phyloP scores from a whole-genome alignment of 2,888 invertebrate genomes.

The Acholoe squamosa region DNA sequence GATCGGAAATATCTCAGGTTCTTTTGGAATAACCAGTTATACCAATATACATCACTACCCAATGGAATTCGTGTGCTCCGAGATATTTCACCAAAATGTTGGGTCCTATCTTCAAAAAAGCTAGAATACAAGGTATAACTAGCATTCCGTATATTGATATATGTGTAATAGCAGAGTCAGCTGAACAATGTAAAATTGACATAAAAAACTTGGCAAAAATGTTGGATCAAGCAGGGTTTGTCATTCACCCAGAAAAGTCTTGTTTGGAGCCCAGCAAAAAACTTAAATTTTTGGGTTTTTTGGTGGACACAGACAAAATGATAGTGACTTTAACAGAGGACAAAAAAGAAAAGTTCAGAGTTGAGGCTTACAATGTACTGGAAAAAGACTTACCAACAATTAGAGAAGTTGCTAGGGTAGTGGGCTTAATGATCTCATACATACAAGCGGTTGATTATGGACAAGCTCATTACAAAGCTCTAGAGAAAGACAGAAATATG shows the following conservation, averaged over 20 bases:
- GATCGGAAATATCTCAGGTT: background rate
- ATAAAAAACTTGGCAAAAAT: background rate
- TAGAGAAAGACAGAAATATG: background rate
- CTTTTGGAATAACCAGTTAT: background rate
- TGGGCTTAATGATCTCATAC: background rate
- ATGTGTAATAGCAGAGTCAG: background rate
- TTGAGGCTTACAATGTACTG: background rate
- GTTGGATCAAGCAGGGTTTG: background rate
- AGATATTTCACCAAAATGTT: conserved; percentile 13
- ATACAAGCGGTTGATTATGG: background rate
- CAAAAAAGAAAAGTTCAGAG: background rate
- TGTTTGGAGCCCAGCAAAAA: background rate
- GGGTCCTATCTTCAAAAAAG: background rate
- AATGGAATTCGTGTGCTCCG: background rate
- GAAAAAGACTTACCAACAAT: background rate
- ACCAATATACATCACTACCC: background rate
- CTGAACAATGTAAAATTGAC: background rate
- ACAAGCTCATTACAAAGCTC: background rate
- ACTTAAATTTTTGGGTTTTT: background rate
- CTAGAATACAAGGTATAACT: background rate
- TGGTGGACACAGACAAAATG: background rate
- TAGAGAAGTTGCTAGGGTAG: background rate
- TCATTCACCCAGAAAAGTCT: background rate
- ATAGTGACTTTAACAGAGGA: background rate
- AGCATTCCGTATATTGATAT: background rate